A percentile compares a stretch with the other conserved stretches of the same genome.
Evolutionary conservation across 1,140 invertebrate species (phyloP).

Genomic region (Heliconius melpomene): DNA sequence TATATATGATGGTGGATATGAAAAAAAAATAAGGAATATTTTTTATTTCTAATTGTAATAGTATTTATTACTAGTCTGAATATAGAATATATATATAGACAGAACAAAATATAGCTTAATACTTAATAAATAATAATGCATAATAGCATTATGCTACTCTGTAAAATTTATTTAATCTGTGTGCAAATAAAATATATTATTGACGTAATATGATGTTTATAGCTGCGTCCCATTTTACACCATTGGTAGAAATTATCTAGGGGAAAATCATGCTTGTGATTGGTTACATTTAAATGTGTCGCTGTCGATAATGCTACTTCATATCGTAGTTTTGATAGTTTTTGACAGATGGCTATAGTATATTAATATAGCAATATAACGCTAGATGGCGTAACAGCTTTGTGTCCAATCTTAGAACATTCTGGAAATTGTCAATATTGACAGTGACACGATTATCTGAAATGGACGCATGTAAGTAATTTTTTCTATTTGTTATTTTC

Average conservation of each 20-base stretch:
- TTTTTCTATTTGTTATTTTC: neutral
- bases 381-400: constrained; percentile 23
- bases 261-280: neutral
- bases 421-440: neutral
- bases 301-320: neutral
- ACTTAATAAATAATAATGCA: neutral
- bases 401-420: neutral
- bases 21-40: too few relatives aligned
- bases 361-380: neutral
- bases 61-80: too few relatives aligned
- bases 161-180: neutral
- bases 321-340: neutral
- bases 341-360: neutral
- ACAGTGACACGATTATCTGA: neutral
- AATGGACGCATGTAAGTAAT: neutral
- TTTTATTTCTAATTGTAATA: too few relatives aligned
- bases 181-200: neutral
- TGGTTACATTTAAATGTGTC: neutral
- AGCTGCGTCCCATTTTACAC: too few relatives aligned
- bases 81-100: too few relatives aligned
- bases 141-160: neutral
- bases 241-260: neutral
- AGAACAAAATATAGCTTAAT: neutral
- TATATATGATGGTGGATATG: too few relatives aligned
- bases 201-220: too few relatives aligned